These are phyloP conservation scores for Macrosteles quadrilineatus DNA, from an alignment of 1,140 invertebrate species.

Conservation along the genomic window DNA sequence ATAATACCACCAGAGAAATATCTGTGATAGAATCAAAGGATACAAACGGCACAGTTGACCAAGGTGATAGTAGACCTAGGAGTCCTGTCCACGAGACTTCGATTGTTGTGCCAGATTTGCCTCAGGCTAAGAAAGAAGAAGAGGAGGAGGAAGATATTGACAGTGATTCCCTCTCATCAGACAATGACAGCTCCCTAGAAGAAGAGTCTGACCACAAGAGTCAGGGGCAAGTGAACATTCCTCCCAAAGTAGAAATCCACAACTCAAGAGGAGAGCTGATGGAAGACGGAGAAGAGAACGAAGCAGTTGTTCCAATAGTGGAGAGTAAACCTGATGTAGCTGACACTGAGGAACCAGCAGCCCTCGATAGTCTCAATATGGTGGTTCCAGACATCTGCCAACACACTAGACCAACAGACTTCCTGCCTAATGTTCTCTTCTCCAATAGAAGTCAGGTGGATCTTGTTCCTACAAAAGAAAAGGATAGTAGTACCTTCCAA, in stretches of 20 bases:
- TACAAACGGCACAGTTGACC: slow-evolving; percentile 40
- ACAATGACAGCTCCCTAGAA: slow-evolving; percentile 45
- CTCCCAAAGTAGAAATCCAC: slow-evolving; percentile 64
- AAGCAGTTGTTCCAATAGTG: neutral
- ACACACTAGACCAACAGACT: slow-evolving; percentile 26
- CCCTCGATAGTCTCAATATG: slow-evolving; percentile 37
- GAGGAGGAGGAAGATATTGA: slow-evolving; percentile 58
- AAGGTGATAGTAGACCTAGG: slow-evolving; percentile 52
- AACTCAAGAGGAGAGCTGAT: slow-evolving; percentile 65
- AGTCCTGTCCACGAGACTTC: slow-evolving; percentile 63
- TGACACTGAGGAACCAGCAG: neutral
- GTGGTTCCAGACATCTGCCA: slow-evolving; percentile 39
- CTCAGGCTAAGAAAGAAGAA: slow-evolving; percentile 44
- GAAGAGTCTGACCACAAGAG: slow-evolving; percentile 50
- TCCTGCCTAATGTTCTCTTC: neutral
- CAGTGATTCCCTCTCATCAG: slow-evolving; percentile 63
- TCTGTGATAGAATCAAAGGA: neutral
- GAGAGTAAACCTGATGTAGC: slow-evolving; percentile 15
- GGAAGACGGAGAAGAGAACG: slow-evolving; percentile 58
- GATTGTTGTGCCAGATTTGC: slow-evolving; percentile 64
- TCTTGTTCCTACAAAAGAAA: slow-evolving; percentile 36
- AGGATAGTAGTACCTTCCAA: slow-evolving; percentile 30
- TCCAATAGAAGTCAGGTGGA: slow-evolving; percentile 30
- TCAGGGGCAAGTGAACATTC: slow-evolving; percentile 36
- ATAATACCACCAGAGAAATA: neutral